phyloP scores from a whole-genome alignment of 2,113 vertebrate species.

The Suricata suricatta region DNA sequence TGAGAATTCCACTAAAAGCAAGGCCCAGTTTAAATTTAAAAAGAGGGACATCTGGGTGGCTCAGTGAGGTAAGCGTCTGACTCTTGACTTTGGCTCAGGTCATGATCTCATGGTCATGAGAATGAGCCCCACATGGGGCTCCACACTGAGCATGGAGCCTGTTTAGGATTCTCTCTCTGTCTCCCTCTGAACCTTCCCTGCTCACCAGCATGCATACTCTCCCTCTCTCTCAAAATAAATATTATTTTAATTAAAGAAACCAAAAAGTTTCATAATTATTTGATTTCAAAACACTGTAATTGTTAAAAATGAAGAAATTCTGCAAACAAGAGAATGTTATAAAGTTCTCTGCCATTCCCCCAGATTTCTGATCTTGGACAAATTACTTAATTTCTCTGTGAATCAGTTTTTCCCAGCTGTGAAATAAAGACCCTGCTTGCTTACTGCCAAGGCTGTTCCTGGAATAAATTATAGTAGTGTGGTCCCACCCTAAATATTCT shows the following conservation, averaged over 20 bases:
- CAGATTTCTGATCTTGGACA: constrained; percentile 13
- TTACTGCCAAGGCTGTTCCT: neutral
- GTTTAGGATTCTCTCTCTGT: no score
- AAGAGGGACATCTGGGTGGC: neutral
- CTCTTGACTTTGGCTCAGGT: no score
- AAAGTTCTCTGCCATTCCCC: neutral
- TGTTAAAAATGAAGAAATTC: constrained; percentile 26
- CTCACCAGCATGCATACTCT: no score
- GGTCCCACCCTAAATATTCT: constrained; percentile 13
- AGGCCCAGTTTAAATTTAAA: neutral
- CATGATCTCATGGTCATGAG: no score
- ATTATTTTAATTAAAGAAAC: no score
- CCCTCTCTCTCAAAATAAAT: no score
- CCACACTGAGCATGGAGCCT: no score
- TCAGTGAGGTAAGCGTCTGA: no score
- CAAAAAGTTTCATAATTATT: neutral
- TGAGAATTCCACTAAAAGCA: neutral
- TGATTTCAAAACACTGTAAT: constrained; percentile 7
- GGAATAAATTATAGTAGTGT: neutral
- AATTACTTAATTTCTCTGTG: neutral
- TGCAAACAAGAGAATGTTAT: neutral
- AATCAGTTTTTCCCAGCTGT: constrained; percentile 41
- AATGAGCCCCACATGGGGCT: no score
- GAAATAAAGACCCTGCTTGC: neutral
- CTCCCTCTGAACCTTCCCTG: no score